These are phyloP conservation scores for Pangasius djambal DNA, from an alignment of 2,797 vertebrate species.

Conservation along the genomic window DNA sequence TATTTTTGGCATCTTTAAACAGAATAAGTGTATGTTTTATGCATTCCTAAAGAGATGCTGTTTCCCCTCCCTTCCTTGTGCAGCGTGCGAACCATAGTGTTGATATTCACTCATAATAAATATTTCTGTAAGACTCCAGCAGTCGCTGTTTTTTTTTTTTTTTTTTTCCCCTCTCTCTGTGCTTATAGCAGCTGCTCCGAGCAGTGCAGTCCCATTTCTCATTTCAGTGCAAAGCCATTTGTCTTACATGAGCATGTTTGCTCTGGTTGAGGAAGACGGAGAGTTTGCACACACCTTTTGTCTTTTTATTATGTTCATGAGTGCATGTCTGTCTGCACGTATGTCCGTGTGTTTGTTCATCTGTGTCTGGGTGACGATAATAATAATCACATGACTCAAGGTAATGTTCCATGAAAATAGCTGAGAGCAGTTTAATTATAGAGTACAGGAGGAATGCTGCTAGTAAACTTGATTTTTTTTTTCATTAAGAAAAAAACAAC, in stretches of 20 bases:
- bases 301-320: constrained; percentile 57
- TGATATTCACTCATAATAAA: constrained; percentile 53
- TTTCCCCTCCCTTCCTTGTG: constrained; percentile 12
- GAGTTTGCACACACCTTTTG: constrained; percentile 56
- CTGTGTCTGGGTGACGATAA: constrained; percentile 74
- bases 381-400: constrained; percentile 86
- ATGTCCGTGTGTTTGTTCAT: constrained; percentile 70
- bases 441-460: constrained; percentile 76
- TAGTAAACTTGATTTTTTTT: constrained; percentile 70
- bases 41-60: not conserved
- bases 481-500: constrained; percentile 2
- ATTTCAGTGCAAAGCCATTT: constrained; percentile 62
- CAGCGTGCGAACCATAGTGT: constrained; percentile 28
- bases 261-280: constrained; percentile 50
- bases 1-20: constrained; percentile 30
- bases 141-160: constrained; percentile 7
- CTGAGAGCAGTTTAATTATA: constrained; percentile 92
- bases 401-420: constrained; percentile 99
- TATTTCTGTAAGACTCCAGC: constrained; percentile 36
- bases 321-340: constrained; percentile 56
- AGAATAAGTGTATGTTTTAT: not conserved
- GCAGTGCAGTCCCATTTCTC: constrained; percentile 50
- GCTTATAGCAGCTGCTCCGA: constrained; percentile 54
- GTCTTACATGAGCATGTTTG: constrained; percentile 73
- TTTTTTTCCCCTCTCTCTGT: constrained; percentile 22